phyloP scores from a whole-genome alignment of 2,888 invertebrate genomes.

The Petrolisthes cinctipes region DNA sequence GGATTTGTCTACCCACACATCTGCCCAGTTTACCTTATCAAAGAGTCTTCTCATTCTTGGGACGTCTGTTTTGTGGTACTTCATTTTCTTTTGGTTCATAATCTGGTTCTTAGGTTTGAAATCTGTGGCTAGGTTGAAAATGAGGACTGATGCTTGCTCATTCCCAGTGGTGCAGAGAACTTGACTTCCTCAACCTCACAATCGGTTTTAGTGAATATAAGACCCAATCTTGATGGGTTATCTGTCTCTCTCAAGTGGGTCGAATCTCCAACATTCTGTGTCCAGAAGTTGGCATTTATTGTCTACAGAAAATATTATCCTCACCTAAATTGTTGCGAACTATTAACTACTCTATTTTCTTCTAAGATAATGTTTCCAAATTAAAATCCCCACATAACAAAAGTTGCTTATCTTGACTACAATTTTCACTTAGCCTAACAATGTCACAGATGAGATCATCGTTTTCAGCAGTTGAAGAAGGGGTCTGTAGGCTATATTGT shows the following conservation, averaged over 20 bases:
- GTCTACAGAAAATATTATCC: slow-evolving; percentile 19
- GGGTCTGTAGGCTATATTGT: slow-evolving; percentile 19
- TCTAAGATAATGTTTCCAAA: slow-evolving; percentile 35
- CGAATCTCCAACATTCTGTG: slow-evolving; percentile 25
- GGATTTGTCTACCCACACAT: neutral
- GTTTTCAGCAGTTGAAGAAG: slow-evolving; percentile 14
- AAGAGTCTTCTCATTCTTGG: neutral
- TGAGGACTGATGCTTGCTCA: slow-evolving; percentile 17
- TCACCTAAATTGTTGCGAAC: neutral
- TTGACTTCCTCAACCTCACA: slow-evolving; percentile 5
- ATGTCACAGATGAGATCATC: slow-evolving; percentile 19
- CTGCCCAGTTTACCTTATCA: neutral
- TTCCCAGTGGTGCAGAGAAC: neutral
- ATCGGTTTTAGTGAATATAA: slow-evolving; percentile 27
- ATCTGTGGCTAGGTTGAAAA: neutral
- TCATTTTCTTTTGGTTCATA: neutral
- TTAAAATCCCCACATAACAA: slow-evolving; percentile 18
- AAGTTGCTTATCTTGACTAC: slow-evolving; percentile 1
- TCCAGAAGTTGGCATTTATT: slow-evolving; percentile 35
- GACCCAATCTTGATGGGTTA: slow-evolving; percentile 25
- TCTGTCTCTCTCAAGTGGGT: slow-evolving; percentile 19
- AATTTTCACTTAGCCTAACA: slow-evolving; percentile 29
- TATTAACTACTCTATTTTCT: slow-evolving; percentile 19
- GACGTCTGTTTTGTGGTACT: neutral
- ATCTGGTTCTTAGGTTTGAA: neutral